Base-by-base conservation (phyloP, 2,113 vertebrate species). In the Oreochromis tanganicae region DNA sequence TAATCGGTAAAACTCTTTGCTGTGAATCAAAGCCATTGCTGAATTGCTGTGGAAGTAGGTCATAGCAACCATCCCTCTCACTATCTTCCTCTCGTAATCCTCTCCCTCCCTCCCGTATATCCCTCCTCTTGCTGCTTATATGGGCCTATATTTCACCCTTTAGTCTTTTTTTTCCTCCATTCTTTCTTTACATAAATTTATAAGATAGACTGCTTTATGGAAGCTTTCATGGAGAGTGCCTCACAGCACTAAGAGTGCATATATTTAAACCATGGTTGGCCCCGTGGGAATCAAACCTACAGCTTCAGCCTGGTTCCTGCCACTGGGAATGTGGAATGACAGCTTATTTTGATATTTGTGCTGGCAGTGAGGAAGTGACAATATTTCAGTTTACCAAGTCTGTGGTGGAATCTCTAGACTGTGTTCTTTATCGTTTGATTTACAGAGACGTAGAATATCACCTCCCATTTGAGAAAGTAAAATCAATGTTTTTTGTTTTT, bases 21-120 rank as follows among this genome's bases (percentile, higher is more conserved):
- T 80, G 50, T 90, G 81, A 89, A 83, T 81, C 83, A 21, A 66
- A 85, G 84, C 43, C 21, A 80, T 85, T 50, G 84, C 87, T 83
- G 85, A 93, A 82, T 87, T 87, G 84, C 89, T 93, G 4, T 91
- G 86, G 93, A 95, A 95, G 83, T 95, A 93, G 94, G 94, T 95
- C 94, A 95, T 81, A 85, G 89, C 88, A 85, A 9, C 75, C 83
- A 43, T 90, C 87, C 43, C 83, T 80, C 82, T 86, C 83, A 16
- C 57, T 81, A 52, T 78, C 73, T 81, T 19, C 24, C 71, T 32
- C 89, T 91, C 61, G 71, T 92, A 88, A 90, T 89, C 90, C 85
- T 85, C 57, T 82, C 57, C 56, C 59, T 79, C 7, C 10, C 10
- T 21, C 12, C 4, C 6, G 17, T 88, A 55, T 73, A 83, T 41